Conservation (phyloP, 2,888 invertebrate species). For the Eupithecia inturbata region DNA sequence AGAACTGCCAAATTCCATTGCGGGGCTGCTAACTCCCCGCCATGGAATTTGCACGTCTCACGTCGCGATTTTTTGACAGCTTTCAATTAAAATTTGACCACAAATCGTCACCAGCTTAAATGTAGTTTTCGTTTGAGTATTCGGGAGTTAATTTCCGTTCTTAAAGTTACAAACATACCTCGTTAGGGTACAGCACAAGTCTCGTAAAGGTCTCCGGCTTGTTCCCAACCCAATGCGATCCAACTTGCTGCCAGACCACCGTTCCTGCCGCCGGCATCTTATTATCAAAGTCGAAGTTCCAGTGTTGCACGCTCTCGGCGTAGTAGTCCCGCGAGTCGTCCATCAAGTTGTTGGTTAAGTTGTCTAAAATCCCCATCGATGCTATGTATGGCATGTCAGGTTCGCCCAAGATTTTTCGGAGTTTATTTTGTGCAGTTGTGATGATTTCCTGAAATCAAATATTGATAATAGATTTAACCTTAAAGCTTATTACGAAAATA, state of each 20-base stretch:
- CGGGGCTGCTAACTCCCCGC: no score
- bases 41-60: no score
- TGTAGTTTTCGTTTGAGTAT: not conserved
- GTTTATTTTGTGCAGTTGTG: not conserved
- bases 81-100: no score
- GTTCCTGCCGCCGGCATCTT: conserved; percentile 8
- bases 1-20: no score
- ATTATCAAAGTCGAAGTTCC: conserved; percentile 28
- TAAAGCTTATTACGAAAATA: no score
- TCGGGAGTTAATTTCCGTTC: not conserved
- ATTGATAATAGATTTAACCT: no score
- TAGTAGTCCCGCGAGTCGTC: not conserved
- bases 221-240: conserved; percentile 19
- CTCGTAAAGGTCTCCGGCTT: not conserved
- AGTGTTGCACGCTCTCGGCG: not conserved
- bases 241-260: conserved; percentile 18
- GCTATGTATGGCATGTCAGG: fast-evolving
- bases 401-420: not conserved
- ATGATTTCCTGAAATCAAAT: not conserved
- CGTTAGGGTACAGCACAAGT: not conserved
- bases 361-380: not conserved
- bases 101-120: no score
- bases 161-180: not conserved
- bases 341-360: not conserved
- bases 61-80: no score